phyloP scores from a whole-genome alignment of 1,140 invertebrate genomes.

The Orussus abietinus region DNA sequence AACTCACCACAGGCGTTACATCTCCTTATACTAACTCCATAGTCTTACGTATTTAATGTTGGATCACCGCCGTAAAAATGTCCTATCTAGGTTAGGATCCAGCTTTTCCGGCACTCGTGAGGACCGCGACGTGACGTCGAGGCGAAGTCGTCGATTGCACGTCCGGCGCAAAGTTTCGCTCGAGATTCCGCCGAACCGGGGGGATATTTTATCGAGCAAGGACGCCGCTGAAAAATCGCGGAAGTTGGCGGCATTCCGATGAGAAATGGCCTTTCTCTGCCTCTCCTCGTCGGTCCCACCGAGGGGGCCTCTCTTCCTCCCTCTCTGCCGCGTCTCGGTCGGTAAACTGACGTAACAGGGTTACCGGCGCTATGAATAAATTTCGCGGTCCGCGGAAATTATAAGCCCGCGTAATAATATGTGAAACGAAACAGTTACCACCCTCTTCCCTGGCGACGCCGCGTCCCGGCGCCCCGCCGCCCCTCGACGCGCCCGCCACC shows the following conservation, averaged over 20 bases:
- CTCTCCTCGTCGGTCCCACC: no score
- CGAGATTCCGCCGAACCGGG: conserved; percentile 2
- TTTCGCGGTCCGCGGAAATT: conserved; percentile 38
- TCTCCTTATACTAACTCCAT: no score
- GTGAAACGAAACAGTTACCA: conserved; percentile 18
- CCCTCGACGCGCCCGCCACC: no score
- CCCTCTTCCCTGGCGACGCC: background rate
- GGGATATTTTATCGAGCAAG: background rate
- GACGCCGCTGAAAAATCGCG: conserved; percentile 33
- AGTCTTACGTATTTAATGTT: no score
- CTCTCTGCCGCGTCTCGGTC: conserved; percentile 25
- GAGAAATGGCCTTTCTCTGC: conserved; percentile 40
- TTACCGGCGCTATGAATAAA: conserved; percentile 51
- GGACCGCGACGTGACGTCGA: no score
- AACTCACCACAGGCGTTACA: no score
- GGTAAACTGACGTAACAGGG: conserved; percentile 45
- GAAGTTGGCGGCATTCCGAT: conserved; percentile 38
- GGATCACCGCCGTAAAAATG: no score
- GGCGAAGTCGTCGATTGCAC: no score
- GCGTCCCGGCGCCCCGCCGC: background rate
- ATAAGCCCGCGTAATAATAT: conserved; percentile 36
- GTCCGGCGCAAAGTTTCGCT: conserved; percentile 14
- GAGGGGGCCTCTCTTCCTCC: no score
- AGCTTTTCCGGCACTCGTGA: no score
- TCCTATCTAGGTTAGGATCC: no score